Evolutionary conservation across 2,888 invertebrate species (phyloP).

Genomic region (Drosophila multiciliata): DNA sequence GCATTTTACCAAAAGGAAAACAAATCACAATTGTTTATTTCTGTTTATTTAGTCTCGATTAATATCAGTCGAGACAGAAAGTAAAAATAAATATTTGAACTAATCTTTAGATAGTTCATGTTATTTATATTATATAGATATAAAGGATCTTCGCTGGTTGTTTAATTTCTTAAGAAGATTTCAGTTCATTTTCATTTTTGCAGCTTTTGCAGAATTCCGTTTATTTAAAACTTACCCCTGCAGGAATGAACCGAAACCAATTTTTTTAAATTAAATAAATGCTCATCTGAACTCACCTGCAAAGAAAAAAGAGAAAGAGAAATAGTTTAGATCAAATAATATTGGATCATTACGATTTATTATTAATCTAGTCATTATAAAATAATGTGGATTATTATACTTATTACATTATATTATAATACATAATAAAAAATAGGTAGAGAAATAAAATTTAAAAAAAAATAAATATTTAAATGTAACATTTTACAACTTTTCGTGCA

Average conservation of each 20-base stretch:
- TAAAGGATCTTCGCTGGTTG: not conserved
- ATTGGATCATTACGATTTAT: not conserved
- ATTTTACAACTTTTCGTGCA: not conserved
- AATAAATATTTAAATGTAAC: not conserved
- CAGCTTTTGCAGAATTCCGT: not conserved
- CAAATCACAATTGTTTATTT: not conserved
- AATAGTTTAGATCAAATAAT: not conserved
- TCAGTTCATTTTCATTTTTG: not conserved
- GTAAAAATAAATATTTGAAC: not conserved
- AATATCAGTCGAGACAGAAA: not conserved
- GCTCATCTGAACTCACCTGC: not conserved
- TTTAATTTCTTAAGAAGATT: not conserved
- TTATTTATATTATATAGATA: not conserved
- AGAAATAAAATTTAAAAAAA: slow-evolving; percentile 13
- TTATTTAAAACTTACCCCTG: not conserved
- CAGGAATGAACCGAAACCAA: not conserved
- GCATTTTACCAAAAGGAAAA: slow-evolving; percentile 9
- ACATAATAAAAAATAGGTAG: not conserved
- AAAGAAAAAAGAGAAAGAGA: not conserved
- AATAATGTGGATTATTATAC: not conserved
- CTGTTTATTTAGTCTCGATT: not conserved
- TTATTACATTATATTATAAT: too few relatives aligned
- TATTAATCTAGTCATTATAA: not conserved
- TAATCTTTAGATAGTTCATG: not conserved
- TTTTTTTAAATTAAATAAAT: not conserved